Evolutionary conservation across 1,140 invertebrate genomes (phyloP).

Genomic region (Meloidogyne hapla): DNA sequence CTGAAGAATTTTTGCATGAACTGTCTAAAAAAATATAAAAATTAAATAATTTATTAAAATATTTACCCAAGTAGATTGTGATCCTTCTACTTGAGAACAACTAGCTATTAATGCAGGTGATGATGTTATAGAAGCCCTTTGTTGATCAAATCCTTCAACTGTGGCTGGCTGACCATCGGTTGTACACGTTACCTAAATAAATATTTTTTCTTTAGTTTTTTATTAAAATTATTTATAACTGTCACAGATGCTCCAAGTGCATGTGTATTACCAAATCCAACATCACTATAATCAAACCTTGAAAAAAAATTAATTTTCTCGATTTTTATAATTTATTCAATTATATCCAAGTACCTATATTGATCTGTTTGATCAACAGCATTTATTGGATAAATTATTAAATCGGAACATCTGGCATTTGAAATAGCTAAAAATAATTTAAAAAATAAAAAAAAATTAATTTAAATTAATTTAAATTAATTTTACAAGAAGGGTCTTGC

Average conservation of each 20-base stretch:
- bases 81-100: constrained; percentile 63
- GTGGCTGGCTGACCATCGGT: constrained; percentile 63
- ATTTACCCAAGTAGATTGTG: constrained; percentile 60
- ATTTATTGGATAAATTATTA: constrained; percentile 62
- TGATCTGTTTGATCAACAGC: constrained; percentile 63
- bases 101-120: constrained; percentile 57
- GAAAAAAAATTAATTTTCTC: background rate
- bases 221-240: constrained; percentile 3
- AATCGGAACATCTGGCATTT: constrained; percentile 59
- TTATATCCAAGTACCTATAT: constrained; percentile 44
- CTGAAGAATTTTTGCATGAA: constrained; percentile 60
- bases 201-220: background rate
- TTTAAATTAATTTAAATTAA: too few species aligned
- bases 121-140: constrained; percentile 60
- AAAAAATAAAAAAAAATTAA: constrained; percentile 5
- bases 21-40: constrained; percentile 40
- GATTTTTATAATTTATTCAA: background rate
- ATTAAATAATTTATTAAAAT: background rate
- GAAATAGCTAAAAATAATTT: constrained; percentile 47
- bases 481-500: constrained; percentile 32
- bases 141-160: constrained; percentile 64
- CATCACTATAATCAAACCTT: constrained; percentile 63
- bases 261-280: constrained; percentile 63
- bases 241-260: constrained; percentile 19
- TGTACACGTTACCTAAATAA: constrained; percentile 61